These are phyloP conservation scores for Larimichthys crocea DNA, from an alignment of 2,113 vertebrate species.

Conservation along the genomic window DNA sequence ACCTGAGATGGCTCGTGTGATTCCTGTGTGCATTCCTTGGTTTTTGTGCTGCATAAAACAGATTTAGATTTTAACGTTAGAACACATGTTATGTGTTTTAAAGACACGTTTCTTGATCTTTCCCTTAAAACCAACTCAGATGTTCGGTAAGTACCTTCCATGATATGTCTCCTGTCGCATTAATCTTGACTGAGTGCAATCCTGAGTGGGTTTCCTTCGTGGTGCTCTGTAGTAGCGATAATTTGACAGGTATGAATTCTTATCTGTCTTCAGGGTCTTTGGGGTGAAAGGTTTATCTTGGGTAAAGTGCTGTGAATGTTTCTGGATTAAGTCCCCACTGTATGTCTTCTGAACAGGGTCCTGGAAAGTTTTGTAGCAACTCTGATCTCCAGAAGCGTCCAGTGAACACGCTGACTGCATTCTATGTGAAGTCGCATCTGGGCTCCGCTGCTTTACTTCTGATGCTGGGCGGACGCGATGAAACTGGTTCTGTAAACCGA, in stretches of 20 bases:
- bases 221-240: constrained; percentile 93
- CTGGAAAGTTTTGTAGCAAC: constrained; percentile 75
- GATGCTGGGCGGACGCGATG: constrained; percentile 61
- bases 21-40: constrained; percentile 48
- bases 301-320: constrained; percentile 89
- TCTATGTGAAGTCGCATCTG: constrained; percentile 44
- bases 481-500: constrained; percentile 6
- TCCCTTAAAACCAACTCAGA: neutral
- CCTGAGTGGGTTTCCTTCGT: constrained; percentile 74
- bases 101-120: neutral
- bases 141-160: constrained; percentile 80
- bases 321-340: constrained; percentile 90
- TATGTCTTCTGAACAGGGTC: constrained; percentile 80
- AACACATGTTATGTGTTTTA: neutral
- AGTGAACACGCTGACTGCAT: constrained; percentile 61
- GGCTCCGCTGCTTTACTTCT: constrained; percentile 68
- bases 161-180: constrained; percentile 81
- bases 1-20: constrained; percentile 74
- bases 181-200: constrained; percentile 21
- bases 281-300: constrained; percentile 89
- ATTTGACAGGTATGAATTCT: constrained; percentile 87
- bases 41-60: constrained; percentile 66
- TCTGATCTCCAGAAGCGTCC: constrained; percentile 52
- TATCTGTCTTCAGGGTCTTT: constrained; percentile 90
- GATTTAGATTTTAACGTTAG: neutral